Base-by-base conservation (phyloP, 2,888 invertebrate species). In the Oscheius sp. region DNA sequence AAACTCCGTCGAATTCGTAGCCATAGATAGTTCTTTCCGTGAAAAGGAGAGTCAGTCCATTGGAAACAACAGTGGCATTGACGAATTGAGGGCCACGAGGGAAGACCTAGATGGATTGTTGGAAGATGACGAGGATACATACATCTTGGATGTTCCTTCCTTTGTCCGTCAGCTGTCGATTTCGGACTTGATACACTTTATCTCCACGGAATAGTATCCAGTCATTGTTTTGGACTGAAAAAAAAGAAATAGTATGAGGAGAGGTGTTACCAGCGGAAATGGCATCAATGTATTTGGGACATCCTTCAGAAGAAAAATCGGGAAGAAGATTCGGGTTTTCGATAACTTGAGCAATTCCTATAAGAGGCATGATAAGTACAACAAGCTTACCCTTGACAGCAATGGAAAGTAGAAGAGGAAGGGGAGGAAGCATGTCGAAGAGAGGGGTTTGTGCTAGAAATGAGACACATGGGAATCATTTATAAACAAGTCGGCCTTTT, bases 21-120 rank as follows among this genome's bases (percentile, higher is more conserved):
- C 78, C 82, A 59, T 77, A 82, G 44, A 83, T 74, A 12, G 75
- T 74, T 49, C 82, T 67, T 50, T 82, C 82, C n/a, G 77, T 77
- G 65, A 83, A 77, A 36, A 83, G 67, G 32, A 81, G 67, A 26
- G 71, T 77, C 38, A 77, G 51, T 1, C 62, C 62, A 8, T 72
- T 76, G n/a, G 73, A 71, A 8, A 76, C 71, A 0, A 81, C 78
- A 30, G 82, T 80, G 17, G 80, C 83, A 57, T 81, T 79, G 17
- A 83, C 80, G 41, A 77, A 77, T 22, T 73, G 66, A 3, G 83
- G 83, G 6, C 79, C 83, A 22, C 71, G 69, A 6, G 82, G 82
- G 71, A 83, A 82, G 8, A 74, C 71, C 73, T 71, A 20, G 28
- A 62, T 6, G 26, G 6, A 20, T 51, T 26, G 22, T 28, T 28